Base-by-base conservation (phyloP, 2,113 vertebrate species). In the Electrona antarctica region DNA sequence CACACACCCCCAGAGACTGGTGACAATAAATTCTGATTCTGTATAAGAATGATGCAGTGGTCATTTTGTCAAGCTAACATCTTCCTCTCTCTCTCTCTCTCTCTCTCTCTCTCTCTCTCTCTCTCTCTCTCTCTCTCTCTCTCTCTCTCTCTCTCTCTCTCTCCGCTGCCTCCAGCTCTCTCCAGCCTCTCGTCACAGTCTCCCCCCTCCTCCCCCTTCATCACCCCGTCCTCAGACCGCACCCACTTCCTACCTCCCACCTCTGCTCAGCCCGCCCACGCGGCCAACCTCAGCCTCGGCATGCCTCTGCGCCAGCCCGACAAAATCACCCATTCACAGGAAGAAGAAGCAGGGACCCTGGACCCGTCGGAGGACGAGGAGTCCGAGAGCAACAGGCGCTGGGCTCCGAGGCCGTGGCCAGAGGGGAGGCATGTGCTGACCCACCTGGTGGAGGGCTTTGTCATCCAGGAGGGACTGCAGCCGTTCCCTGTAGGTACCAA, bases 401-500 rank as follows among this genome's bases (percentile, higher is more conserved):
- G 89, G 88, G 82, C 84, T 70, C 76, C 71, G 0, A 85, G 45
- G 80, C 71, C 69, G 55, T 92, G 90, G 90, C 90, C 90, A 0
- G 86, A 87, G 65, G 90, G 89, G 1, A 77, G 80, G 1, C 79
- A 86, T 77, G 88, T 99, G 71, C 88, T 99, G 73, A 99, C 97
- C 50, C 97, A 99, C 48, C 96, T 99, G 77, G 98, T 99, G 28
- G 97, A 98, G 85, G 97, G 97, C 7, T 99, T 98, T 76, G 96
- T 99, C 77, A 98, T 99, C 88, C 97, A 98, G 91, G 97, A 99
- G 76, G 97, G 97, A 0, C 91, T 98, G 59, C 95, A 96, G 47
- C 97, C 97, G 0, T 99, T 99, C 89, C 97, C 97, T 88, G 97
- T 99, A 94, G 89, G 94, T 80, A 61, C 67, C 51, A 67, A 52